These are phyloP conservation scores for Parnassius apollo DNA, from an alignment of 2,888 invertebrate genomes.

Conservation along the genomic window DNA sequence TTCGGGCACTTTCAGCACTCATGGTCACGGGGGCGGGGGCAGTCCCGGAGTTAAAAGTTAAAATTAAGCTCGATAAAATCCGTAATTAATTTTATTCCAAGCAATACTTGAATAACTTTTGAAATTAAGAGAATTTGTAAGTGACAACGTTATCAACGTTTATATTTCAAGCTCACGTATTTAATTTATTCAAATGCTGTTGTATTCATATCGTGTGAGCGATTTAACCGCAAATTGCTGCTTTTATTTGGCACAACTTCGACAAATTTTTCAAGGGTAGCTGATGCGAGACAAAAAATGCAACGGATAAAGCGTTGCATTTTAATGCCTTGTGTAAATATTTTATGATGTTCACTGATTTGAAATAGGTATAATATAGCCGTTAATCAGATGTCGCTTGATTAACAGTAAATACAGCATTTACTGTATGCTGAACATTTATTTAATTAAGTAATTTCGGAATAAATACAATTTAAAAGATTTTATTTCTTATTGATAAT, in stretches of 20 bases:
- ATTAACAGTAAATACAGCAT: slow-evolving; percentile 6
- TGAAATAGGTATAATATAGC: slow-evolving; percentile 25
- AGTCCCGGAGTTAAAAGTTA: too few species aligned
- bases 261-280: slow-evolving; percentile 50
- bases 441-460: neutral
- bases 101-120: slow-evolving; percentile 4
- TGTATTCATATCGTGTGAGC: slow-evolving; percentile 6
- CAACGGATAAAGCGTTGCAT: slow-evolving; percentile 38
- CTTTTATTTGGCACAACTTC: slow-evolving; percentile 29
- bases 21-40: too few species aligned
- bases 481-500: neutral
- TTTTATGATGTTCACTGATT: slow-evolving; percentile 32
- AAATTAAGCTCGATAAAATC: too few species aligned
- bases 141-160: slow-evolving; percentile 6
- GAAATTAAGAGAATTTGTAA: slow-evolving; percentile 22
- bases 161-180: neutral
- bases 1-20: too few species aligned
- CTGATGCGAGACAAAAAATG: slow-evolving; percentile 33
- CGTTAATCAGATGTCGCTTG: slow-evolving; percentile 32
- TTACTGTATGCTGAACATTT: neutral
- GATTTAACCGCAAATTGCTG: slow-evolving; percentile 23
- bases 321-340: slow-evolving; percentile 53
- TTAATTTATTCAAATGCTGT: slow-evolving; percentile 2
- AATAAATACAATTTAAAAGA: too few species aligned
- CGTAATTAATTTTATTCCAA: too few species aligned